Evolutionary conservation across 2,113 vertebrate genomes (phyloP).

Genomic region (Oxyruncus cristatus): DNA sequence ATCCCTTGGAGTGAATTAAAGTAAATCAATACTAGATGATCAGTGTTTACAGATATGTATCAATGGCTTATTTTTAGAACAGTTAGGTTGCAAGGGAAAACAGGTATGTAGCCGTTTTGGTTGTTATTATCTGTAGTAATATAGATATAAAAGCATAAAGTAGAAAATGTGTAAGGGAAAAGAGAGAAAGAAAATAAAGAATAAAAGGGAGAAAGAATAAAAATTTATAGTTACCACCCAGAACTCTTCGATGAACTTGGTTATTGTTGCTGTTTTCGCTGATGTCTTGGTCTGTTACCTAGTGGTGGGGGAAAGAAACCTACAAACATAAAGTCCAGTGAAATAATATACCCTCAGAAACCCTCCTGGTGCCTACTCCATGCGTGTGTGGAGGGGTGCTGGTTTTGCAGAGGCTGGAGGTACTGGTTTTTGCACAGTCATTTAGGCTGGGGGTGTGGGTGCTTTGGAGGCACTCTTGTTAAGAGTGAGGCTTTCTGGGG

Average conservation of each 20-base stretch:
- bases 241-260: not conserved
- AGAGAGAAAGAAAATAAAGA: not conserved
- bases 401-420: no score
- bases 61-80: not conserved
- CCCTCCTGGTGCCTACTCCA: not conserved
- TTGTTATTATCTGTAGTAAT: not conserved
- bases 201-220: not conserved
- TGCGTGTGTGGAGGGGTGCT: no score
- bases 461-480: no score
- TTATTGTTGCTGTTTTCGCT: not conserved
- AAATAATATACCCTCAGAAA: not conserved
- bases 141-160: not conserved
- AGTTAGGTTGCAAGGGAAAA: not conserved
- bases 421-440: no score
- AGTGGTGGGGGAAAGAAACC: not conserved
- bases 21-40: not conserved
- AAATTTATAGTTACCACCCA: not conserved
- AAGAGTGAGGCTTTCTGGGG: not conserved
- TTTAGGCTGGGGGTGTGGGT: no score
- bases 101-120: not conserved
- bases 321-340: not conserved
- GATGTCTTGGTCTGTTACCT: not conserved
- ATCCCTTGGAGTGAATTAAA: not conserved
- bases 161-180: not conserved
- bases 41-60: not conserved